Base-by-base conservation (phyloP, 2,113 vertebrate species). In the Cyprinus carpio region DNA sequence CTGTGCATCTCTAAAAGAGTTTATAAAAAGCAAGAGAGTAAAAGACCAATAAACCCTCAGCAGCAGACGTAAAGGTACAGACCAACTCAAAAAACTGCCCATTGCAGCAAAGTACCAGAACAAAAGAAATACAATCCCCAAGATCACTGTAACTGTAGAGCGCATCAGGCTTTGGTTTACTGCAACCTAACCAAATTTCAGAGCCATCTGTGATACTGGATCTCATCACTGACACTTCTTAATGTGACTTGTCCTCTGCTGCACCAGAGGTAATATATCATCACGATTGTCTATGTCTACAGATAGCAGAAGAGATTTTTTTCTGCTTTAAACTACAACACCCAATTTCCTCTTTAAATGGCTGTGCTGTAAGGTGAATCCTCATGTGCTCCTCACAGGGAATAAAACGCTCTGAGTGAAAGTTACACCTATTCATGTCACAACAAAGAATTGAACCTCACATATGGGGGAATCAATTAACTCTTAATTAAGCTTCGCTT, bases 31-130 rank as follows among this genome's bases (percentile, higher is more conserved):
- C 15, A 51, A 7, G 13, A 69, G 18, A n/a, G 43, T 9, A 15
- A 75, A 18, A 15, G 27, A 46, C 4, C 43, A 12, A 43, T 3
- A 0, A 10, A 71, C 37, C 49, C 54, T 58, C 6, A 15, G 15
- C 31, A 58, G 34, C 34, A 34, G 65, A 83, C 23, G 23, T 25
- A 76, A 51, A 67, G 51, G 51, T 5, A 31, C 25, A 62, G 46
- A 75, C 64, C 6, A 74, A 83, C 37, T 65, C 49, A 25, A 31
- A 85, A 89, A 87, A 87, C 46, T 89, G 88, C 83, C 54, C 76
- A 80, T 78, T 72, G 54, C 86, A 89, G 88, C 85, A 85, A 88
- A 82, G 78, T 83, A 23, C 86, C 76, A 75, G 87, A 90, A 89
- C 87, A 87, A 88, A 83, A 2, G 81, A 75, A 90, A 89, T 71